Evolutionary conservation across 2,113 vertebrate species (phyloP), one percentile per base, ranked within the genome.

Genomic region (Cariama cristata): DNA sequence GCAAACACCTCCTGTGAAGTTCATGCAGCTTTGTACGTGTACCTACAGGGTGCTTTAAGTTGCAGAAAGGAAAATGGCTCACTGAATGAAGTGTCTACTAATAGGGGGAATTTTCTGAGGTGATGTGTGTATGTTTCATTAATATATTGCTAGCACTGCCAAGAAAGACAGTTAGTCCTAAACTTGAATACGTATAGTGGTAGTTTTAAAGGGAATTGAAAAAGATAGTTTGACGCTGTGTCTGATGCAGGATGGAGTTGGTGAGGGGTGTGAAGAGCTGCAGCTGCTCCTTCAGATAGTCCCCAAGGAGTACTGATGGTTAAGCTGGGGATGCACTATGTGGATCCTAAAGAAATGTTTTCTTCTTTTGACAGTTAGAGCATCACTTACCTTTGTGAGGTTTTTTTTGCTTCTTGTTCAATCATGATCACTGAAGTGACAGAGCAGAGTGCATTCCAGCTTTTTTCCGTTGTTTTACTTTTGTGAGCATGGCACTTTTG

Each of bases 371-470:
- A 62, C 35, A 75, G 44, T 35, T 38, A 35, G 59, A 79, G 4
- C 8, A 27, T 92, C 3, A 4, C 77, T 80, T 52, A 26, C 30
- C 28, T 53, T 62, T 84, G 15, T 3, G 6, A 49, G 17, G 17
- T 3, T n/a, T 40, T 20, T 47, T 83, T 73, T 73, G 1, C 18
- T 64, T 83, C 33, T 73, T 56, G 11, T 62, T 93, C 20, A 71
- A 1, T 67, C 3, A 4, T 49, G 50, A 62, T 44, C 0, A 0
- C 26, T 69, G 50, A 81, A 66, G 26, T 53, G 27, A 71, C 35
- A 81, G 24, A 63, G 24, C 15, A 45, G 50, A 71, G 42, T 53
- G 21, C 33, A 23, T 82, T 75, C 56, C 18, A 62, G 20, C 11
- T 21, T 66, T 93, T 94, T 53, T 8, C 26, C 45, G 4, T 2